A percentile compares a stretch with the other conserved stretches of the same genome.
Evolutionary conservation across 2,888 invertebrate genomes (phyloP).

Genomic region (Erynnis tages): DNA sequence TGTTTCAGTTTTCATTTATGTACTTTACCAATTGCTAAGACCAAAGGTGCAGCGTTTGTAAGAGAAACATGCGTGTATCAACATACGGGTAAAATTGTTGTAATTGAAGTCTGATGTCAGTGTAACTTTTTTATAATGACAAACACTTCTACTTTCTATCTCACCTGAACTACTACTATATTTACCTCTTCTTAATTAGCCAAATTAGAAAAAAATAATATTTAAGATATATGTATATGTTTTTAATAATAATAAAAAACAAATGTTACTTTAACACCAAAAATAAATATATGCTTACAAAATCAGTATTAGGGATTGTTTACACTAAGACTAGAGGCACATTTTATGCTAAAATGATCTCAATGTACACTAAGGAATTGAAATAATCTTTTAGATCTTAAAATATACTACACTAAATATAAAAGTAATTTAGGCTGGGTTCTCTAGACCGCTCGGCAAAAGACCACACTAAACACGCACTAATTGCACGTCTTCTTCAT

Average conservation of each 20-base stretch:
- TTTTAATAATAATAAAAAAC: background rate
- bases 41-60: too few species aligned
- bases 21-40: too few species aligned
- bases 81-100: too few species aligned
- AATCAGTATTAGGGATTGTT: conserved; percentile 8
- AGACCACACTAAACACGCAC: too few species aligned
- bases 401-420: background rate
- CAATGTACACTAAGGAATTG: conserved; percentile 24
- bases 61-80: too few species aligned
- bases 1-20: too few species aligned
- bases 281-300: conserved; percentile 3
- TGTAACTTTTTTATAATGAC: too few species aligned
- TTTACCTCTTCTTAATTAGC: background rate
- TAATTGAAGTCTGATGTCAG: too few species aligned
- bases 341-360: conserved; percentile 6
- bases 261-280: background rate
- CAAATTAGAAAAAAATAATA: background rate
- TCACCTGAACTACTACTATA: background rate
- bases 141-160: background rate
- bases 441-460: too few species aligned
- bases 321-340: conserved; percentile 11
- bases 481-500: too few species aligned
- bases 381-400: conserved; percentile 5
- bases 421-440: background rate
- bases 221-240: background rate